Conservation (phyloP, 2,113 vertebrate genomes). For the Drymodes brunneopygia region DNA sequence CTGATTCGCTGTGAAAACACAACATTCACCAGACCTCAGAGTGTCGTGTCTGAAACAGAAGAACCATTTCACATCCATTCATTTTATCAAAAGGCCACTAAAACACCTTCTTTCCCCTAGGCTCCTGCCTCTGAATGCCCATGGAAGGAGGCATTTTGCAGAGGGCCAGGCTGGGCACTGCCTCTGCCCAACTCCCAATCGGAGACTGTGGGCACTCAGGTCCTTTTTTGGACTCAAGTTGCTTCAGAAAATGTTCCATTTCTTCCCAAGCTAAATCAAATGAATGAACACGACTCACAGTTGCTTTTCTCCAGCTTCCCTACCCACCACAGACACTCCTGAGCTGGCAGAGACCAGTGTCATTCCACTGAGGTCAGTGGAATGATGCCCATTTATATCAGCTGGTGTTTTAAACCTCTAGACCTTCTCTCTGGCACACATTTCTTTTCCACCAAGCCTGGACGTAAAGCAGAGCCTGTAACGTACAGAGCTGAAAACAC, state of each 20-base stretch:
- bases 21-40: background rate
- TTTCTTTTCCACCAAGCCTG: background rate
- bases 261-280: background rate
- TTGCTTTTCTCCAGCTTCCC: background rate
- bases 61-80: background rate
- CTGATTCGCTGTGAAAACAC: background rate
- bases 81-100: background rate
- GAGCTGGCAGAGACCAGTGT: background rate
- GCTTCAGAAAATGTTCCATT: background rate
- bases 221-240: background rate
- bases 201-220: accelerated
- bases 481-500: background rate
- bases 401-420: background rate
- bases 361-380: background rate
- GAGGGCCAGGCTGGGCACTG: background rate
- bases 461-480: background rate
- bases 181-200: background rate
- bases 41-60: background rate
- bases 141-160: background rate
- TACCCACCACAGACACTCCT: background rate
- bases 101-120: background rate
- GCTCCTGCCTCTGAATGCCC: background rate
- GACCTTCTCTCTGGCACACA: background rate
- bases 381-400: background rate
- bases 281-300: background rate